Base-by-base conservation (phyloP, 2,888 invertebrate genomes). In the Allophyes oxyacanthae region DNA sequence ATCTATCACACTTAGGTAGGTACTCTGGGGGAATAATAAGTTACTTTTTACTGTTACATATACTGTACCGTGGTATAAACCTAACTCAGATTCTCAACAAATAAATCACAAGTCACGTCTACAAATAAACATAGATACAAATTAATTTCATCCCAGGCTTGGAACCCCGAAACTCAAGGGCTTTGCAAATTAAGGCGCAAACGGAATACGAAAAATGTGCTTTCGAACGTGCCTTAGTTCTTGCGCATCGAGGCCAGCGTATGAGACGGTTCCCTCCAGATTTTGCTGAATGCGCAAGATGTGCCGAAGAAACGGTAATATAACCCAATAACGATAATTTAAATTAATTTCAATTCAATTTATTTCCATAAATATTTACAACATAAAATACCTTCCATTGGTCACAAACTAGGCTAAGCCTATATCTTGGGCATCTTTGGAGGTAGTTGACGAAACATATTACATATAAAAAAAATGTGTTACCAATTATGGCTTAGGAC, bases 141-240 rank as follows among this genome's bases (percentile, higher is more conserved):
- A 36, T 37, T 40, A 13, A 14, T 32, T 41, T 55, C n/a, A n/a
- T 41, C 25, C 2, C 68, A 92, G 93, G 88, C 69, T 76, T 92
- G 64, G 91, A 91, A 60, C 92, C 93, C 20, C 78, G 87, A 25
- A 93, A 92, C 59, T 73, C 87, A 60, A 84, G 86, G 53, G 92
- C 91, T 1, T 77, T 88, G 71, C 89, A 92, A 83, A 90, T 93
- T 42, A 84, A 82, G 52, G 90, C 92, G 7, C 87, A 89, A 59
- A 92, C 90, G 0, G 89, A 92, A 74, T 94, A 94, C 65, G 91
- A 92, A 71, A 91, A 90, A 75, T 87, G 92, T 56, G 85, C 83
- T 3, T 93, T 93, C 62, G 93, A 92, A 63, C 84, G 86, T 10
- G 84, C 92, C 14, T 77, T 92, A 25, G 82, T 92, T 9, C 75